Percentiles rank a stretch among this genome's conserved stretches.
phyloP scores from a whole-genome alignment of 1,140 invertebrate genomes.

The Pogonomyrmex barbatus region DNA sequence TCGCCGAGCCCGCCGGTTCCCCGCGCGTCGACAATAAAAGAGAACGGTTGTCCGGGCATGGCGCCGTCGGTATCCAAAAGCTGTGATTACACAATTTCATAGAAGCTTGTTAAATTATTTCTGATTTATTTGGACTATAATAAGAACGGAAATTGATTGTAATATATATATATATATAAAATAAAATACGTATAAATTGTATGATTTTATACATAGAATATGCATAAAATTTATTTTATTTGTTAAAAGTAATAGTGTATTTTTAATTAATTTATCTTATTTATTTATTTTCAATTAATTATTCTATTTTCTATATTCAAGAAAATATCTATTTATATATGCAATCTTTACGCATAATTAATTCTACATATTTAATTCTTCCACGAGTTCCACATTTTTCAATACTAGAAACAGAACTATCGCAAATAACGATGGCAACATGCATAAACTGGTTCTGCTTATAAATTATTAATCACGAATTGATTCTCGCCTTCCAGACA shows the following conservation, averaged over 20 bases:
- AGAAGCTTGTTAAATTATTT: conserved; percentile 15
- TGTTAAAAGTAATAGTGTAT: background rate
- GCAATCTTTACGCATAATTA: conserved; percentile 1
- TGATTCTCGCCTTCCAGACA: background rate
- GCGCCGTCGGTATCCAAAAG: conserved; percentile 91
- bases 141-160: background rate
- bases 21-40: conserved; percentile 93
- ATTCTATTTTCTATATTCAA: background rate
- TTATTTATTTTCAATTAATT: no score
- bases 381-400: background rate
- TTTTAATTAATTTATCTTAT: no score
- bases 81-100: conserved; percentile 78
- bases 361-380: background rate
- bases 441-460: background rate
- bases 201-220: background rate
- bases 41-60: conserved; percentile 91
- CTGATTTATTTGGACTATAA: background rate
- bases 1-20: conserved; percentile 95
- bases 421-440: background rate
- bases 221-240: background rate
- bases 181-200: background rate
- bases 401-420: conserved; percentile 29
- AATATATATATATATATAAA: background rate
- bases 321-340: background rate
- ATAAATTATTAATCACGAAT: conserved; percentile 35